Conservation (phyloP, 1,140 invertebrate genomes). For the Heterodera schachtii region DNA sequence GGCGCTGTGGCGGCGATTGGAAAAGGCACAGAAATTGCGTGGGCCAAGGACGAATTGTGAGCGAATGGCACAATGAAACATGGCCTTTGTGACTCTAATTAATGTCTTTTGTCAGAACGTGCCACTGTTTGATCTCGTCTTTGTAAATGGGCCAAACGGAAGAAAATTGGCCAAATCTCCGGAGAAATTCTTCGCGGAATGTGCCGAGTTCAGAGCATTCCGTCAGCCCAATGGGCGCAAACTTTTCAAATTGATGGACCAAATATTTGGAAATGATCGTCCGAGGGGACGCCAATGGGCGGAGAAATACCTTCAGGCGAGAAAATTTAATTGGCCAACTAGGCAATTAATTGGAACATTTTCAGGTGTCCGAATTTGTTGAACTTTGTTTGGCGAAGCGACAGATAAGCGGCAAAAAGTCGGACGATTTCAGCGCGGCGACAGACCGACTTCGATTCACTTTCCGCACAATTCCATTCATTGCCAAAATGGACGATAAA, state of each 20-base stretch:
- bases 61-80: not conserved
- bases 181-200: conserved; percentile 3
- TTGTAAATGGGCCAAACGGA: not conserved
- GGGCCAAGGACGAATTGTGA: conserved; percentile 7
- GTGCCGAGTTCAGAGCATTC: not conserved
- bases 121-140: conserved; percentile 9
- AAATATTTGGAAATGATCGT: not conserved
- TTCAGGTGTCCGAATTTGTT: conserved; percentile 9
- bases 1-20: not conserved
- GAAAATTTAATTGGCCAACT: not conserved
- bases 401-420: not conserved
- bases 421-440: not conserved
- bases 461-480: not conserved
- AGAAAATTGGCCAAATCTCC: not conserved
- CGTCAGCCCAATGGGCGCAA: not conserved
- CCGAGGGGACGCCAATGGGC: not conserved
- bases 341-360: not conserved
- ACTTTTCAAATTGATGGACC: not conserved
- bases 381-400: not conserved
- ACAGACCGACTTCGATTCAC: not conserved
- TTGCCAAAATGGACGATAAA: not conserved
- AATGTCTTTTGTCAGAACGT: not conserved
- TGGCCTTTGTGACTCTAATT: no score
- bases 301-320: not conserved
- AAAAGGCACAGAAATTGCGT: not conserved